Percentiles rank a stretch among this genome's conserved stretches.
Conservation (phyloP, 2,113 vertebrate genomes). For the Platysteira castanea region DNA sequence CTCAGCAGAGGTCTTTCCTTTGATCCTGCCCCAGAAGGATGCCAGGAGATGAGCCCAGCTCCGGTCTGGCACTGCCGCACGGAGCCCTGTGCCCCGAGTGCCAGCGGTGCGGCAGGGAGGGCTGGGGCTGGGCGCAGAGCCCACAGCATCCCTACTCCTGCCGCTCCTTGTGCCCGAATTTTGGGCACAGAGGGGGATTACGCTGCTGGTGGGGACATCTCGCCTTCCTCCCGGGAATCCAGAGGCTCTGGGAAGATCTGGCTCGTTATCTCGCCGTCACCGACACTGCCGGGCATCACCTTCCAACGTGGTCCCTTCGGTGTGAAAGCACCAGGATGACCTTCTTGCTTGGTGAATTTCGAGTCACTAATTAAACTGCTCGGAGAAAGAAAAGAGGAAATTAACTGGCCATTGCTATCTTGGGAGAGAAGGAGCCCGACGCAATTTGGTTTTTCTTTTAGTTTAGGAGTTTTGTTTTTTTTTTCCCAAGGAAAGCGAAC, state of each 20-base stretch:
- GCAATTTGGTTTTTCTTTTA: background rate
- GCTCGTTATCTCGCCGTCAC: fast-evolving
- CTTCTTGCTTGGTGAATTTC: background rate
- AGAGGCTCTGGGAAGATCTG: background rate
- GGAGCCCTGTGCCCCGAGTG: background rate
- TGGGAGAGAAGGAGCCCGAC: background rate
- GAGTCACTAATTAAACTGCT: background rate
- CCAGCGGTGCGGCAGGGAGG: background rate
- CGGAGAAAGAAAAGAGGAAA: background rate
- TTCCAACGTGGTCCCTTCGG: background rate
- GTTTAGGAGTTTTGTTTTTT: background rate
- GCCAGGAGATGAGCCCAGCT: background rate
- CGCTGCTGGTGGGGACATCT: fast-evolving
- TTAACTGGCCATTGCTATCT: background rate
- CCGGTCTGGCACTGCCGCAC: background rate
- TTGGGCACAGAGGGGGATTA: fast-evolving
- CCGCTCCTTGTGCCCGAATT: fast-evolving
- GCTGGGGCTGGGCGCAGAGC: background rate
- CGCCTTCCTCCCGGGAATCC: background rate
- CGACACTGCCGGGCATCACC: background rate
- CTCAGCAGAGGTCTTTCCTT: background rate
- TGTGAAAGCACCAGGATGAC: background rate
- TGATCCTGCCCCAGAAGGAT: background rate
- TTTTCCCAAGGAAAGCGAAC: background rate
- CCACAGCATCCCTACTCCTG: fast-evolving